These are phyloP conservation scores for Opisthograptis luteolata DNA, from an alignment of 2,888 invertebrate genomes.

Conservation along the genomic window DNA sequence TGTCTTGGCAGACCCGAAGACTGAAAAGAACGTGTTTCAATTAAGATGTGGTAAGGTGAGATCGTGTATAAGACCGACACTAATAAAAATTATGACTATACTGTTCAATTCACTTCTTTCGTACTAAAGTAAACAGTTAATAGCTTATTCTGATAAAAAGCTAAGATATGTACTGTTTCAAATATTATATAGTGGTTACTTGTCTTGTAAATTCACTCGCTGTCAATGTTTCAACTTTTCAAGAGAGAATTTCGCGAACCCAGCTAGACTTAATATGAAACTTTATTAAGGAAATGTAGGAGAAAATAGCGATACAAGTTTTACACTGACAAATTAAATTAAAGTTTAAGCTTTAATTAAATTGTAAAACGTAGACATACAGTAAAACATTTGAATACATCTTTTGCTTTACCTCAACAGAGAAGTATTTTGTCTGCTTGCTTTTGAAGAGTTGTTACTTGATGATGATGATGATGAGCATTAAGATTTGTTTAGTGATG, in stretches of 20 bases:
- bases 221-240: conserved; percentile 63
- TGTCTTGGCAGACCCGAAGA: no score
- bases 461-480: neutral
- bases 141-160: no score
- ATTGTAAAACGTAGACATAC: conserved; percentile 48
- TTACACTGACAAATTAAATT: conserved; percentile 5
- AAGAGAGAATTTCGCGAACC: conserved; percentile 54
- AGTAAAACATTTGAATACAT: neutral
- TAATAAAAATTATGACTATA: no score
- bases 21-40: no score
- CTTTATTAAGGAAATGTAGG: conserved; percentile 44
- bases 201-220: conserved; percentile 58
- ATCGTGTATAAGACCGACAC: no score
- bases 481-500: no score
- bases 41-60: no score
- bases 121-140: no score
- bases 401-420: no score
- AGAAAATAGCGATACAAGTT: conserved; percentile 25
- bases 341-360: conserved; percentile 34
- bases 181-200: neutral
- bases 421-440: no score
- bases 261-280: conserved; percentile 47
- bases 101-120: no score
- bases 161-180: conserved; percentile 13
- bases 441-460: no score